Evolutionary conservation across 2,888 invertebrate genomes (phyloP).

Genomic region (Eupeodes luniger): DNA sequence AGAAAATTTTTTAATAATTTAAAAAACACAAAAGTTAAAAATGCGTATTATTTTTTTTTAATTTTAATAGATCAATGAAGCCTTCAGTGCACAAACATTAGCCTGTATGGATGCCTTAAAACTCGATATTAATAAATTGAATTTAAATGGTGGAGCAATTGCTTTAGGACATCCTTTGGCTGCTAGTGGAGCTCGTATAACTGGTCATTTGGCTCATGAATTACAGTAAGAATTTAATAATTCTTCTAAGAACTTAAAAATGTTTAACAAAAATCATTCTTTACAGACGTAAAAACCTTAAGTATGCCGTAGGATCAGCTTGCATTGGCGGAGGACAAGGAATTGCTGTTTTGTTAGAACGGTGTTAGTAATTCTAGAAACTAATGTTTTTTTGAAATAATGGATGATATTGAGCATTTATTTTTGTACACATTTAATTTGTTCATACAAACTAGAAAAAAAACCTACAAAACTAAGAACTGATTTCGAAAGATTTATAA

Average conservation of each 20-base stretch:
- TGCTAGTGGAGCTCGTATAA: constrained; percentile 97
- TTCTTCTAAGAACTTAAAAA: constrained; percentile 42
- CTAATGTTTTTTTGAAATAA: background rate
- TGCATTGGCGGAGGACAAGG: constrained; percentile 99
- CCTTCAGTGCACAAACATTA: constrained; percentile 97
- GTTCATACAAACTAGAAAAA: background rate
- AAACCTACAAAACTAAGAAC: background rate
- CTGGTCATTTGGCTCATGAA: constrained; percentile 95
- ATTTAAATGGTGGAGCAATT: constrained; percentile 98
- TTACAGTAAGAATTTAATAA: constrained; percentile 87
- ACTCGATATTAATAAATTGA: constrained; percentile 93
- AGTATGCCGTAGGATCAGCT: constrained; percentile 96
- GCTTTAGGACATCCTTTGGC: constrained; percentile 98
- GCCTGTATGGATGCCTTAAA: constrained; percentile 95
- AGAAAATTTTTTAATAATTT: background rate
- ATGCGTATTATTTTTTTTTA: background rate
- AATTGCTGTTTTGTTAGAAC: constrained; percentile 95
- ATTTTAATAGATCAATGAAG: constrained; percentile 95
- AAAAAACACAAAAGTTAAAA: background rate
- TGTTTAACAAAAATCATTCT: constrained; percentile 48
- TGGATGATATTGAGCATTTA: constrained; percentile 57
- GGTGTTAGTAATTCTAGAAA: constrained; percentile 79
- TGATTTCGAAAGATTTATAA: background rate
- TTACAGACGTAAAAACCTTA: constrained; percentile 91
- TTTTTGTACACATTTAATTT: constrained; percentile 9